phyloP scores from a whole-genome alignment of 2,888 invertebrate species.

The Scaptomyza tumidula region DNA sequence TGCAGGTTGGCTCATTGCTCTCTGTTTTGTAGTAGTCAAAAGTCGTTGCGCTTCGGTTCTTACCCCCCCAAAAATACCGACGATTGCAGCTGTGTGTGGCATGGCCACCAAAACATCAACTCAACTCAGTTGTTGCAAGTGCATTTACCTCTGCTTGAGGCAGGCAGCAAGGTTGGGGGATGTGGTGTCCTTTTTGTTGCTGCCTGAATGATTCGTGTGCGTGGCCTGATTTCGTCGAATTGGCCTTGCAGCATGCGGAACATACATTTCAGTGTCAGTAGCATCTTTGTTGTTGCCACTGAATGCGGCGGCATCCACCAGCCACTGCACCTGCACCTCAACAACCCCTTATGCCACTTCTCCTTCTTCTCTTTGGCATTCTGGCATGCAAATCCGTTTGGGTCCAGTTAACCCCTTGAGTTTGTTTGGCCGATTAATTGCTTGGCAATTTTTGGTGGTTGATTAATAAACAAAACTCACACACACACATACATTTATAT shows the following conservation, averaged over 20 bases:
- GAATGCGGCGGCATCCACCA: constrained; percentile 12
- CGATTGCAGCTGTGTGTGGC: constrained; percentile 41
- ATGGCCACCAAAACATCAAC: not conserved
- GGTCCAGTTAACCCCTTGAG: constrained; percentile 17
- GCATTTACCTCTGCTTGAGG: constrained; percentile 67
- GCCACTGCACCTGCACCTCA: constrained; percentile 4
- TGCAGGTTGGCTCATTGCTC: constrained; percentile 14
- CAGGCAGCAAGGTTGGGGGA: too few species aligned
- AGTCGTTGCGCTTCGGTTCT: constrained; percentile 59
- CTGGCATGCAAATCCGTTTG: constrained; percentile 39
- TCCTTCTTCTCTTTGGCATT: not conserved
- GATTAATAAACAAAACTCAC: constrained; percentile 16
- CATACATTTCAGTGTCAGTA: constrained; percentile 70
- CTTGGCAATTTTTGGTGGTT: constrained; percentile 18
- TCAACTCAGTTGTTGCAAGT: constrained; percentile 39
- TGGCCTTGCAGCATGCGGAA: constrained; percentile 68
- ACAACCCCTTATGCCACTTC: not conserved
- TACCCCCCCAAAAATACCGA: constrained; percentile 58
- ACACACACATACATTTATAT: not conserved
- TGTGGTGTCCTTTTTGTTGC: constrained; percentile 21
- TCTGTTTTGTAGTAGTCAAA: constrained; percentile 31
- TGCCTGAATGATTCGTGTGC: constrained; percentile 58
- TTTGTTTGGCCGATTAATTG: constrained; percentile 17
- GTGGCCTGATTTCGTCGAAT: constrained; percentile 77
- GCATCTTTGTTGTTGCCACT: constrained; percentile 57